Evolutionary conservation across 2,797 vertebrate species (phyloP), one percentile per base, ranked within the genome.

Genomic region (Carapus acus): DNA sequence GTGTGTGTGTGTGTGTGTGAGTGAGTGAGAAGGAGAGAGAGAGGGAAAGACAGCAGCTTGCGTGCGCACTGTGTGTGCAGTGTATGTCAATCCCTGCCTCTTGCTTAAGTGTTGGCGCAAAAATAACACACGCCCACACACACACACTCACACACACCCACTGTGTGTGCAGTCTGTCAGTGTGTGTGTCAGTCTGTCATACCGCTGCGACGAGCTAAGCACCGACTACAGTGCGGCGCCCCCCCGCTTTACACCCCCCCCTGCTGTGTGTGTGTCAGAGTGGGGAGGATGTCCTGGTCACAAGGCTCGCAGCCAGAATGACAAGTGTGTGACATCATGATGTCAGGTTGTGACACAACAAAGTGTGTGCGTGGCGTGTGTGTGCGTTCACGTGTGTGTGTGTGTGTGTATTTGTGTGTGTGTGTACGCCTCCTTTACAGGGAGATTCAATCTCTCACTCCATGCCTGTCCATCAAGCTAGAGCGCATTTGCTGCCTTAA

Each of bases 11-110:
- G 20, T 47, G 44, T 49, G 50, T 20, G 14, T 24, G 27, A 42
- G 27, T 23, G 44, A 65, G 57, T 46, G 42, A 4, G 0, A 55
- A 58, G 37, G 44, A 72, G 40, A 54, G n/a, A 29, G 27, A 29
- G 27, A 29, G 27, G 11, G 27, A 37, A 8, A 33, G 8, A 49
- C 64, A 65, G 54, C 64, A 65, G 18, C 61, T 51, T 47, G 39
- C 6, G 50, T 41, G 8, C 14, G 11, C 11, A 33, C 4, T n/a
- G 11, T 15, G 73, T 59, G 59, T 70, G 36, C n/a, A 36, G 13
- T 15, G 34, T 71, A 45, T 41, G 62, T 78, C 78, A 68, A 52
- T 80, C 81, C 71, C 73, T 69, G 69, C 58, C 59, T 69, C 69
- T 62, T 74, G 74, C 68, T 55, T 29, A 33, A 69, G 66, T 75